These are phyloP conservation scores for Lymantria monacha DNA, from an alignment of 2,888 invertebrate genomes.

Conservation along the genomic window DNA sequence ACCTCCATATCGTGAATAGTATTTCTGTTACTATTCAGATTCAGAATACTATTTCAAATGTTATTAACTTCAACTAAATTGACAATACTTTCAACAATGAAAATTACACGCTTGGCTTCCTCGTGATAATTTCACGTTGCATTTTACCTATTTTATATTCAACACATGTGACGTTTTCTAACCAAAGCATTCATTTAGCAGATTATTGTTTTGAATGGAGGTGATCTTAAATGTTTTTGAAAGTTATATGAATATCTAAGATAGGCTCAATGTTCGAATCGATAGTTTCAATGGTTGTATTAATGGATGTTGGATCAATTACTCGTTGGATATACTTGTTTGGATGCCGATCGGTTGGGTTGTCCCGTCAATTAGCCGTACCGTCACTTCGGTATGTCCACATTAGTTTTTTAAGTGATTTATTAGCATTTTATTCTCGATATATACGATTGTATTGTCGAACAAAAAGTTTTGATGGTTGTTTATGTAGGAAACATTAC, in stretches of 20 bases:
- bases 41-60: background rate
- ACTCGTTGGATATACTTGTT: slow-evolving; percentile 42
- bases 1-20: slow-evolving; percentile 12
- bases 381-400: slow-evolving; percentile 66
- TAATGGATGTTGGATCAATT: slow-evolving; percentile 44
- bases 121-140: background rate
- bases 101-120: background rate
- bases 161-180: background rate
- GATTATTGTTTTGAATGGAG: slow-evolving; percentile 7
- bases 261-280: slow-evolving; percentile 57
- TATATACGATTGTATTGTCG: slow-evolving; percentile 37
- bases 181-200: background rate
- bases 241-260: slow-evolving; percentile 45
- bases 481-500: slow-evolving; percentile 46
- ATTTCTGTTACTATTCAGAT: background rate
- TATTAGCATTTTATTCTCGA: slow-evolving; percentile 52
- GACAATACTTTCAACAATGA: background rate
- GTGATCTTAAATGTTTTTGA: slow-evolving; percentile 49
- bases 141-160: background rate
- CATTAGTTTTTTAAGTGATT: slow-evolving; percentile 69
- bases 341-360: slow-evolving; percentile 47
- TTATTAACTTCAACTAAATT: background rate
- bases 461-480: slow-evolving; percentile 47
- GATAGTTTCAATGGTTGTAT: slow-evolving; percentile 55
- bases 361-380: slow-evolving; percentile 72